phyloP scores from a whole-genome alignment of 2,797 vertebrate genomes.

The Aldrovandia affinis region DNA sequence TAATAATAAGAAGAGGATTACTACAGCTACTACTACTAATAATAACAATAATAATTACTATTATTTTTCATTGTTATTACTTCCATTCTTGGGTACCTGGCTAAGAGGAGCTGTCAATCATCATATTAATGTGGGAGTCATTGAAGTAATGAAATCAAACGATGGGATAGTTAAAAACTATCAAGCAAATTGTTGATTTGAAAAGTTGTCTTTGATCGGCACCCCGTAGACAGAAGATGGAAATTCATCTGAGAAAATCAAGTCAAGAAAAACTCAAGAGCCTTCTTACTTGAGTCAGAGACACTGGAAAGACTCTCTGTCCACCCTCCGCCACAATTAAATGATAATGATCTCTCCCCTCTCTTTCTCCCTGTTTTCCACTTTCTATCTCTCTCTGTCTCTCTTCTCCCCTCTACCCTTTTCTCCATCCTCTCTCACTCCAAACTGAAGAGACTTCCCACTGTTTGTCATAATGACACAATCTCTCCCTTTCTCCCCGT shows the following conservation, averaged over 20 bases:
- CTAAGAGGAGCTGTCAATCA: slow-evolving; percentile 3
- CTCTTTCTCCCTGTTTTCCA: slow-evolving; percentile 48
- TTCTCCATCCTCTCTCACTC: slow-evolving; percentile 47
- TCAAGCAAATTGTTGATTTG: slow-evolving; percentile 4
- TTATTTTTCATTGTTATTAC: neutral
- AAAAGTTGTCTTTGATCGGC: neutral
- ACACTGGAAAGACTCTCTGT: slow-evolving; percentile 57
- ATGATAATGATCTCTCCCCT: slow-evolving; percentile 73
- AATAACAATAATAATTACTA: neutral
- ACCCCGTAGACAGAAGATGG: slow-evolving; percentile 2
- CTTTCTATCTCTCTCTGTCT: slow-evolving; percentile 28
- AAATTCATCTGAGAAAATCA: slow-evolving; percentile 11
- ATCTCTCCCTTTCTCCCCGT: slow-evolving; percentile 51
- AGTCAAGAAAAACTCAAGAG: slow-evolving; percentile 21
- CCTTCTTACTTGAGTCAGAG: slow-evolving; percentile 5
- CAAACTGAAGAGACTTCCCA: slow-evolving; percentile 57
- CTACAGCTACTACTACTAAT: neutral
- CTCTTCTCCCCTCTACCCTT: slow-evolving; percentile 31
- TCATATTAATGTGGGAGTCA: neutral
- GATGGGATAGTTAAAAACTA: neutral
- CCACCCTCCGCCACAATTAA: slow-evolving; percentile 74
- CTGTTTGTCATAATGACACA: slow-evolving; percentile 76
- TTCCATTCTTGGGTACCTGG: neutral
- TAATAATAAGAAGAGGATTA: too few species aligned
- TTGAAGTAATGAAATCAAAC: neutral